Conservation (phyloP, 2,888 invertebrate species). For the Limnephilus auricula region DNA sequence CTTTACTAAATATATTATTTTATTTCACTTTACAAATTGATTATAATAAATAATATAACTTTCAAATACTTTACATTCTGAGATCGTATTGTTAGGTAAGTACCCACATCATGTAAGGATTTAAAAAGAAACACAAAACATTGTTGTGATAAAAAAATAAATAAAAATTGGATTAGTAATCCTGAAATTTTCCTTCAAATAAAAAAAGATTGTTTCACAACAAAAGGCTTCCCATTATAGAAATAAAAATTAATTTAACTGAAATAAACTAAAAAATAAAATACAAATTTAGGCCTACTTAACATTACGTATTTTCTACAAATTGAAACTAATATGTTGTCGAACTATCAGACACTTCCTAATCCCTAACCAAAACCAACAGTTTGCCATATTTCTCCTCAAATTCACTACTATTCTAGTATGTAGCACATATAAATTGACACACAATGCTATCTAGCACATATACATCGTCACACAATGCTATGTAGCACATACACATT, state of each 20-base stretch:
- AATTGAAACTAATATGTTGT: constrained; percentile 58
- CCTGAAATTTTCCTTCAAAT: not conserved
- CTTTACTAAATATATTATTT: constrained; percentile 24
- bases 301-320: constrained; percentile 62
- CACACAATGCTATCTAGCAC: not conserved
- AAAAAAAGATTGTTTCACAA: not conserved
- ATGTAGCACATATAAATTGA: not conserved
- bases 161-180: too few relatives aligned
- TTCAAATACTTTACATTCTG: constrained; percentile 19
- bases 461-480: not conserved
- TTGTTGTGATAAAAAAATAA: not conserved
- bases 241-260: constrained; percentile 56
- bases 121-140: not conserved
- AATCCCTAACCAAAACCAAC: constrained; percentile 38
- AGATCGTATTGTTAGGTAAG: constrained; percentile 26
- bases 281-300: constrained; percentile 64
- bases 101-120: not conserved
- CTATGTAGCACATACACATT: not conserved
- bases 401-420: constrained; percentile 8
- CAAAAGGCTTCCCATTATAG: constrained; percentile 11
- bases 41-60: constrained; percentile 29
- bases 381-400: constrained; percentile 7
- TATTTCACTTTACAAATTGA: constrained; percentile 28
- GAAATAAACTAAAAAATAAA: constrained; percentile 59
- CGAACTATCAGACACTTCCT: constrained; percentile 38